A percentile compares a stretch with the other conserved stretches of the same genome.
Conservation (phyloP, 2,797 vertebrate genomes). For the Esox lucius region DNA sequence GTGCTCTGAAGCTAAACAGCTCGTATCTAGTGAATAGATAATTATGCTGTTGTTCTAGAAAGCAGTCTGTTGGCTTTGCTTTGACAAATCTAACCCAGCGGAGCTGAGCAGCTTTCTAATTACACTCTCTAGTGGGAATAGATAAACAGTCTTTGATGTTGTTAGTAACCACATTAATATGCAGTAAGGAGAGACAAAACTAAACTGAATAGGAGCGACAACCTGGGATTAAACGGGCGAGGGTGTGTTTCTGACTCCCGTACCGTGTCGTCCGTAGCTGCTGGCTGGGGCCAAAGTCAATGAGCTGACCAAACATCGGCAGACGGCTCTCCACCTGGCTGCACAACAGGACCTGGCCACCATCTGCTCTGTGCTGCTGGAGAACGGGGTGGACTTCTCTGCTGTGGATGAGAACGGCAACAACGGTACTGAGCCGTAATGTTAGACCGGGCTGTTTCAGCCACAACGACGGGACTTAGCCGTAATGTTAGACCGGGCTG, state of each 20-base stretch:
- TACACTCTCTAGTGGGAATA: not conserved
- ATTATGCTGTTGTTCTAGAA: not conserved
- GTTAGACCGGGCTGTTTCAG: not conserved
- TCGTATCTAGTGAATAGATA: not conserved
- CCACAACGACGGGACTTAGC: not conserved
- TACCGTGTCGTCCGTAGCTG: slow-evolving; percentile 72
- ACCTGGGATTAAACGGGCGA: not conserved
- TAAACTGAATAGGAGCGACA: not conserved
- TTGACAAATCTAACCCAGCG: not conserved
- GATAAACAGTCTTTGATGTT: too few relatives aligned
- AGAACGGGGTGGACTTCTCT: slow-evolving; percentile 93
- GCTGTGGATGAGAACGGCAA: slow-evolving; percentile 97
- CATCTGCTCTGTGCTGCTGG: slow-evolving; percentile 94
- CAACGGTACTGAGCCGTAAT: slow-evolving; percentile 79
- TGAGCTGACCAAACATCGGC: slow-evolving; percentile 95
- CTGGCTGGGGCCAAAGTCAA: slow-evolving; percentile 97
- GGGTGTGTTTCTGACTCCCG: not conserved
- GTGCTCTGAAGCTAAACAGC: not conserved
- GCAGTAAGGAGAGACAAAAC: not conserved
- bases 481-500: too few relatives aligned
- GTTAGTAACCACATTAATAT: not conserved
- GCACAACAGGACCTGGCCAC: slow-evolving; percentile 96
- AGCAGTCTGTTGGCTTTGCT: not conserved
- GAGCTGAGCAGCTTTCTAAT: not conserved
- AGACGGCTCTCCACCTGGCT: slow-evolving; percentile 94